A percentile compares a stretch with the other conserved stretches of the same genome.
These are phyloP conservation scores for Orchesella cincta DNA, from an alignment of 1,140 invertebrate genomes.

Conservation along the genomic window DNA sequence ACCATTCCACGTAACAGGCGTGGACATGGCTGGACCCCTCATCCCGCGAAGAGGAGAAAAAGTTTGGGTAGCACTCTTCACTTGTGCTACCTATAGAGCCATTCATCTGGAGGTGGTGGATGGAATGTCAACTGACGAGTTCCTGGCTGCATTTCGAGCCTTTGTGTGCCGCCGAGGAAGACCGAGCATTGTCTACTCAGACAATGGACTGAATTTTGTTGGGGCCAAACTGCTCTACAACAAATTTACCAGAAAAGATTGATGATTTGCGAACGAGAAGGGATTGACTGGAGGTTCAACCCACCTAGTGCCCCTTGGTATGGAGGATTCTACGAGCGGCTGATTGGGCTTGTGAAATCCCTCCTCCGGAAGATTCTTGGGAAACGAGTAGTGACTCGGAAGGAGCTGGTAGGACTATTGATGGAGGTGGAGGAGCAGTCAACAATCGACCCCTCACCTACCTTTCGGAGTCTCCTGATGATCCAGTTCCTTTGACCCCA, in stretches of 20 bases:
- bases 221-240: background rate
- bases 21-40: slow-evolving; percentile 54
- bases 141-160: background rate
- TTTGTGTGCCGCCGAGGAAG: background rate
- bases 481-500: slow-evolving; percentile 7
- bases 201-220: background rate
- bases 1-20: slow-evolving; percentile 52
- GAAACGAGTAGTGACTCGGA: background rate
- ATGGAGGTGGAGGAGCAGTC: background rate
- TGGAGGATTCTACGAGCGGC: background rate
- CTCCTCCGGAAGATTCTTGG: background rate
- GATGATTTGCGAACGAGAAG: background rate
- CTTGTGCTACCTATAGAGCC: slow-evolving; percentile 50
- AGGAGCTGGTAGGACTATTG: background rate
- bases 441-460: slow-evolving; percentile 17
- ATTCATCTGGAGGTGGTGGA: slow-evolving; percentile 46
- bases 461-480: background rate
- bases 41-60: slow-evolving; percentile 50
- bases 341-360: slow-evolving; percentile 1
- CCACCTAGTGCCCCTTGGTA: background rate
- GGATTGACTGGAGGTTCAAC: background rate
- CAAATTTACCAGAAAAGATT: background rate
- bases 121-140: background rate
- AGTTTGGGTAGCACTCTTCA: slow-evolving; percentile 56
- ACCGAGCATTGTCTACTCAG: background rate